Conservation (phyloP, 2,797 vertebrate genomes). For the Anas bernieri region DNA sequence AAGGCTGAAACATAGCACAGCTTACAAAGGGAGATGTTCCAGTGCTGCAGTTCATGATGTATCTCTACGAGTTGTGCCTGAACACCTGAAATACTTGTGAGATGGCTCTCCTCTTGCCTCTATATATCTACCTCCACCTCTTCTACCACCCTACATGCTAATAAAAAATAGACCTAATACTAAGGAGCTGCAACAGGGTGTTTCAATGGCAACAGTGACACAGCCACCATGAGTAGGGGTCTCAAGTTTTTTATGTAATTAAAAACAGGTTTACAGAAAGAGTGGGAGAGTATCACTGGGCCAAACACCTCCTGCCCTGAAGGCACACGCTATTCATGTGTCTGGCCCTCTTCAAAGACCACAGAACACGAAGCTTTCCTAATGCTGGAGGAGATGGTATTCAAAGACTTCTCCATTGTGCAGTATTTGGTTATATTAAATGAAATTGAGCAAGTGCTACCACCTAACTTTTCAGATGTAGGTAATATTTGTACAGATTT, state of each 20-base stretch:
- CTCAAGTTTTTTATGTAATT: not conserved
- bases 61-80: not conserved
- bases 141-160: not conserved
- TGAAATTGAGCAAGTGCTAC: not conserved
- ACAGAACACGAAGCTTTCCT: not conserved
- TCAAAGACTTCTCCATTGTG: not conserved
- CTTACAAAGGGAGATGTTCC: not conserved
- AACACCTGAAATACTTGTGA: not conserved
- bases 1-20: not conserved
- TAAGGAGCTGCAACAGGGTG: not conserved
- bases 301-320: not conserved
- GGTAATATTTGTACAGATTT: not conserved
- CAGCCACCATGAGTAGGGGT: not conserved
- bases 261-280: not conserved
- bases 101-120: not conserved
- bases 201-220: not conserved
- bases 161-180: not conserved
- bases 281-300: not conserved
- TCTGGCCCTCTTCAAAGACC: no score
- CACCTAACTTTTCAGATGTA: not conserved
- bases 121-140: not conserved
- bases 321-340: not conserved
- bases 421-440: not conserved
- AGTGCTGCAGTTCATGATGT: not conserved
- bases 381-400: not conserved